Evolutionary conservation across 2,888 invertebrate species (phyloP), one percentile per base, ranked within the genome.

Genomic region (Hemicrepidius hirtus): DNA sequence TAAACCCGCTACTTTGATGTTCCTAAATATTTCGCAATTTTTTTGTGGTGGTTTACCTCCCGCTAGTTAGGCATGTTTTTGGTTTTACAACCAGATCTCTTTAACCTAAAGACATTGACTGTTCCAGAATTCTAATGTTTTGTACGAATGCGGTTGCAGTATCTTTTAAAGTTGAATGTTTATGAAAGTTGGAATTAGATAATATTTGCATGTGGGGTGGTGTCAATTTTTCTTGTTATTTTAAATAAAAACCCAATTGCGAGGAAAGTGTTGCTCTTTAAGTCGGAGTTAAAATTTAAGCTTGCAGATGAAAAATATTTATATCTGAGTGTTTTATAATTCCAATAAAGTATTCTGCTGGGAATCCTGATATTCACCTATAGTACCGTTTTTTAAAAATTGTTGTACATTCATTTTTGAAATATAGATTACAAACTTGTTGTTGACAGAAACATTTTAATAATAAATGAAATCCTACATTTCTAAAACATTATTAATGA

Each of bases 401-500:
- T 37, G 41, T 44, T 44, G 12, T 60, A 60, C 41, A 44, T 60
- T 60, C 41, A 44, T 60, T 68, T 72, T 63, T 46, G 63, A 72
- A 24, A 67, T 66, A 62, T 64, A 72, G 35, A 41, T 57, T 66
- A 68, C 57, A 68, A 68, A 49, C 59, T 37, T 40, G 41, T 46
- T 63, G 68, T 60, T 67, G 72, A 72, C 72, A 68, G 72, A 53
- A 62, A 44, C 68, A 68, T 67, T 72, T 72, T 72, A 68, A 68
- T 72, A 68, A 72, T 72, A 72, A 72, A 72, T 68, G 50, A 67
- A 72, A 70, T 63, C 70, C 71, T 65, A 72, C 68, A 68, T 72
- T 68, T 70, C 67, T 72, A 64, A 71, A 71, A 71, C 60, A 32
- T 74, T 71, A 74, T 71, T 71, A 71, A 74, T 74, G 71, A 59